These are phyloP conservation scores for Oedothorax gibbosus DNA, from an alignment of 1,140 invertebrate species.

Conservation along the genomic window DNA sequence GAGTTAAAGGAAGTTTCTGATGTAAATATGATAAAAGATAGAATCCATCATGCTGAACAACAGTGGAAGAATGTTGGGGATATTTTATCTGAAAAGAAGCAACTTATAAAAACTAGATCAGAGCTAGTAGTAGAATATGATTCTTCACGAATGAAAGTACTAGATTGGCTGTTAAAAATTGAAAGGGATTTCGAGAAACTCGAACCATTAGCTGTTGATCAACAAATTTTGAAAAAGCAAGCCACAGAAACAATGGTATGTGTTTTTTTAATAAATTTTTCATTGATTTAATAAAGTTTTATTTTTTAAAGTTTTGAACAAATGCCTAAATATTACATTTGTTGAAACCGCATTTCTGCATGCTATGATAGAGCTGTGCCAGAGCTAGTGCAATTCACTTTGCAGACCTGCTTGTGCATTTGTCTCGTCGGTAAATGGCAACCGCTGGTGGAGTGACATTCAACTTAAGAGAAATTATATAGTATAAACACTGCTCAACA, in stretches of 20 bases:
- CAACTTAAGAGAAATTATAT: no score
- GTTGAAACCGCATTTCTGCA: no score
- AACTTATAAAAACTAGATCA: slow-evolving; percentile 82
- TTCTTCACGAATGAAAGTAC: slow-evolving; percentile 82
- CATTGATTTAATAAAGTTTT: no score
- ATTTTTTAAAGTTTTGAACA: no score
- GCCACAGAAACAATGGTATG: slow-evolving; percentile 82
- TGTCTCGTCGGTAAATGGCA: no score
- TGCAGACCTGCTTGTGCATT: no score
- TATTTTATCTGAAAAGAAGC: slow-evolving; percentile 84
- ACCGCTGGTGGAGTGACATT: no score
- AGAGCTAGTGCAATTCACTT: no score
- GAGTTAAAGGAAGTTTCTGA: slow-evolving; percentile 91
- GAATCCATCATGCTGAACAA: slow-evolving; percentile 79
- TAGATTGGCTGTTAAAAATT: slow-evolving; percentile 85
- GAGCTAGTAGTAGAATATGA: slow-evolving; percentile 89
- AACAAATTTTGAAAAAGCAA: slow-evolving; percentile 85
- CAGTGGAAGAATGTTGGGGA: slow-evolving; percentile 87
- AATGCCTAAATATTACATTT: no score
- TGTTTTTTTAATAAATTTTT: no score
- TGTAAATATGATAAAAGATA: slow-evolving; percentile 83
- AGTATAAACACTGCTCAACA: no score
- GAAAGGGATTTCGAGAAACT: slow-evolving; percentile 79
- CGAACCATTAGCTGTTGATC: slow-evolving; percentile 85
- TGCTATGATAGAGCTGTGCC: no score